A percentile compares a stretch with the other conserved stretches of the same genome.
These are phyloP conservation scores for Notoglanidium macrostoma DNA, from an alignment of 2,797 vertebrate species.

Conservation along the genomic window DNA sequence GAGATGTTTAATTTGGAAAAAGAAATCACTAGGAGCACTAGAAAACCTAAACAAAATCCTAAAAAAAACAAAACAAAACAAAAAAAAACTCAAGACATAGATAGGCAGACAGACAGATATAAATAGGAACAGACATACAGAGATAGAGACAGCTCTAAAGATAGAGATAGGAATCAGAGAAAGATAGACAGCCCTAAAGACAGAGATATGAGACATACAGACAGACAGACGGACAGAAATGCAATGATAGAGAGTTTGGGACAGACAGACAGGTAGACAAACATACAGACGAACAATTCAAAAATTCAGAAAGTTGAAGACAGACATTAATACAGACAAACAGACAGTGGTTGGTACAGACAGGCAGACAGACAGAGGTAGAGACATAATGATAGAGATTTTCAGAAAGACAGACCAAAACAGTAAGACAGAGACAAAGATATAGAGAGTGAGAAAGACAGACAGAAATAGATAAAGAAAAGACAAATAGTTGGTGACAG, in stretches of 20 bases:
- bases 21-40: neutral
- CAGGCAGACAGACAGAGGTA: neutral
- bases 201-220: neutral
- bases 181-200: too few relatives aligned
- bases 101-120: neutral
- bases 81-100: too few relatives aligned
- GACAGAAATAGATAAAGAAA: neutral
- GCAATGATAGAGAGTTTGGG: neutral
- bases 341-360: neutral
- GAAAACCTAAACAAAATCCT: neutral
- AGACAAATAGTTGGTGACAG: neutral
- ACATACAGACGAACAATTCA: neutral
- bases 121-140: neutral
- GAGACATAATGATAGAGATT: neutral
- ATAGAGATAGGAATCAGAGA: too few relatives aligned
- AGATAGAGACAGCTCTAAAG: neutral
- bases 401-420: neutral
- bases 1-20: neutral
- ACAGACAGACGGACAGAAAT: neutral
- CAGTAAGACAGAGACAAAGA: neutral
- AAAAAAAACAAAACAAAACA: neutral
- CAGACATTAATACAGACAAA: neutral
- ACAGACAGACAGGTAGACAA: neutral
- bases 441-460: neutral
- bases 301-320: neutral